Evolutionary conservation across 2,113 vertebrate genomes (phyloP).

Genomic region (Sula dactylatra): DNA sequence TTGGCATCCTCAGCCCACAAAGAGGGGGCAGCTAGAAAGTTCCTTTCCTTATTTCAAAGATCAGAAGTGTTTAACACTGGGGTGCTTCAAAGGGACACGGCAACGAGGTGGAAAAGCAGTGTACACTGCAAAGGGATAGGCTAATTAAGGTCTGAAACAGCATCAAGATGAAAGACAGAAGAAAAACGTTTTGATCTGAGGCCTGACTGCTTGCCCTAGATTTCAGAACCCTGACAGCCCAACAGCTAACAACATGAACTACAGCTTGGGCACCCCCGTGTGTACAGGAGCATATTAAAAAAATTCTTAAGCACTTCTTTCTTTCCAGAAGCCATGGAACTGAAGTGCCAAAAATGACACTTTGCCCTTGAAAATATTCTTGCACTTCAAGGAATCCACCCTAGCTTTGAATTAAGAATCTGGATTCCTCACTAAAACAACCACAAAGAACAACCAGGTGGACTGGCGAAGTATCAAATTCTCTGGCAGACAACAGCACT

Average conservation of each 20-base stretch:
- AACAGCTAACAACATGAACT: not conserved
- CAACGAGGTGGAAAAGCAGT: constrained; percentile 13
- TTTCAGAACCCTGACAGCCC: not conserved
- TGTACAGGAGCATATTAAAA: not conserved
- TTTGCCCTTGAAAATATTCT: not conserved
- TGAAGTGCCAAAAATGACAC: not conserved
- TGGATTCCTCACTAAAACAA: not conserved
- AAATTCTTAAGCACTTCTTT: fast-evolving
- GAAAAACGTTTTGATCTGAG: not conserved
- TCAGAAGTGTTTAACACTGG: not conserved
- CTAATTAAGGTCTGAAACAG: not conserved
- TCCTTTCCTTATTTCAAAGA: not conserved
- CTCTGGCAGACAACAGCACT: not conserved
- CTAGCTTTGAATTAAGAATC: not conserved
- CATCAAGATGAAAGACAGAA: not conserved
- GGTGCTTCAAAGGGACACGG: constrained; percentile 12
- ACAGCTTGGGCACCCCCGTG: not conserved
- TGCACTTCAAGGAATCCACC: not conserved
- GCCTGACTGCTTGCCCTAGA: not conserved
- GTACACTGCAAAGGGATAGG: not conserved
- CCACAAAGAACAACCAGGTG: not conserved
- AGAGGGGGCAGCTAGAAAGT: not conserved
- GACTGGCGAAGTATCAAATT: too few relatives aligned
- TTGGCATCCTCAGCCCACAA: not conserved
- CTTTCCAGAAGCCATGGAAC: not conserved